Base-by-base conservation (phyloP, 2,113 vertebrate genomes). In the Melanerpes formicivorus region DNA sequence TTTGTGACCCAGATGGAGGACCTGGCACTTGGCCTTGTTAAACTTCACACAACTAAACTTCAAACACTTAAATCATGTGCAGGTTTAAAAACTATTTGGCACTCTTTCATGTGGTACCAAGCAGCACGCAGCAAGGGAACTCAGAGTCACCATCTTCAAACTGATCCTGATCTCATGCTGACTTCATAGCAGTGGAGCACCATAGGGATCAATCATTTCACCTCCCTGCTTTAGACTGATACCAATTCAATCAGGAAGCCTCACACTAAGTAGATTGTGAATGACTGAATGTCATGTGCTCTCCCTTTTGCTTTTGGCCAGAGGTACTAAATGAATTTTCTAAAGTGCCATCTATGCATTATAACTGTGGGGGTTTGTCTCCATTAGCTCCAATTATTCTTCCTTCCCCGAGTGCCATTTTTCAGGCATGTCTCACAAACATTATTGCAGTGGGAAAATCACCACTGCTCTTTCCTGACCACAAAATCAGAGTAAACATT, bases 381-480 rank as follows among this genome's bases (percentile, higher is more conserved):
- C 84, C 81, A 90, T 96, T 95, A 93, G 59, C 42, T 92, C 84
- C 75, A 82, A 87, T 93, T 95, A 94, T 84, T 92, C 87, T 84
- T 96, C 67, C 96, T 92, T 94, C 54, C 37, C 37, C 74, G 80
- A 29, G 60, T 92, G 81, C 87, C 75, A 87, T 95, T 88, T 94
- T 93, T 87, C 64, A 87, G 86, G 72, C 89, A 87, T 44, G 37
- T 37, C 90, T 85, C 76, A 37, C 72, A 92, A 96, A 92, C 42
- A 55, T 92, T 92, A 88, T 80, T 88, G 50, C 70, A 77, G 65
- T 71, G 67, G 84, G 71, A 44, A 90, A 87, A 96, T 93, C 84
- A 89, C 64, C 56, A n/a, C 34, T 94, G 64, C 60, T 84, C 69
- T 71, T 83, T 71, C 82, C 73, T 63, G 54, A 72, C 76, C 85